Percentiles rank a stretch among this genome's conserved stretches.
Conservation (phyloP, 2,113 vertebrate genomes). For the Anguilla japonica region DNA sequence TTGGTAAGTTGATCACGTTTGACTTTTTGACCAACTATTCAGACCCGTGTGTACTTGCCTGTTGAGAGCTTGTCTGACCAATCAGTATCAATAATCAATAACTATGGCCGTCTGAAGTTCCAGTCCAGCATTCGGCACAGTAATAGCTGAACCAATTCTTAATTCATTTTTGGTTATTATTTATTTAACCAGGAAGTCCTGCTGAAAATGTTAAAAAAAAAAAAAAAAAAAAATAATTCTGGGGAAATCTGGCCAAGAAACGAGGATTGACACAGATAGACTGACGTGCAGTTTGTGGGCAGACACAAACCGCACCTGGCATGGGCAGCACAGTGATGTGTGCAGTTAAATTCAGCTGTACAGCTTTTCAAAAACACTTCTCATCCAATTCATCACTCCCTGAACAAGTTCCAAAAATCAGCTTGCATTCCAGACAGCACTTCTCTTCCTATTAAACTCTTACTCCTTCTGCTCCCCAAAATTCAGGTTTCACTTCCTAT, state of each 20-base stretch:
- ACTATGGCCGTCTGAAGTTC: neutral
- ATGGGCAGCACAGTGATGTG: neutral
- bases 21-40: neutral
- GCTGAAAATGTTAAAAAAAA: neutral
- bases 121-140: too few relatives aligned
- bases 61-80: neutral
- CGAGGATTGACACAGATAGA: neutral
- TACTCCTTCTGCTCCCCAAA: neutral
- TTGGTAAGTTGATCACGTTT: conserved; percentile 69
- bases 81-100: too few relatives aligned
- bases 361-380: neutral
- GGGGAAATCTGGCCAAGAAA: neutral
- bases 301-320: neutral
- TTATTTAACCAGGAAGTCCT: neutral
- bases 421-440: neutral
- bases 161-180: neutral
- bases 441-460: neutral
- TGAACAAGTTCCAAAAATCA: neutral
- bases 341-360: neutral
- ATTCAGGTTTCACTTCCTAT: neutral
- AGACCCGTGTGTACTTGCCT: neutral
- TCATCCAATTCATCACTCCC: neutral
- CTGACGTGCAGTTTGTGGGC: neutral
- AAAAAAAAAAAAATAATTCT: neutral
- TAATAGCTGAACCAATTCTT: neutral